These are phyloP conservation scores for Aspidiotus destructor DNA, from an alignment of 2,888 invertebrate species.

Conservation along the genomic window DNA sequence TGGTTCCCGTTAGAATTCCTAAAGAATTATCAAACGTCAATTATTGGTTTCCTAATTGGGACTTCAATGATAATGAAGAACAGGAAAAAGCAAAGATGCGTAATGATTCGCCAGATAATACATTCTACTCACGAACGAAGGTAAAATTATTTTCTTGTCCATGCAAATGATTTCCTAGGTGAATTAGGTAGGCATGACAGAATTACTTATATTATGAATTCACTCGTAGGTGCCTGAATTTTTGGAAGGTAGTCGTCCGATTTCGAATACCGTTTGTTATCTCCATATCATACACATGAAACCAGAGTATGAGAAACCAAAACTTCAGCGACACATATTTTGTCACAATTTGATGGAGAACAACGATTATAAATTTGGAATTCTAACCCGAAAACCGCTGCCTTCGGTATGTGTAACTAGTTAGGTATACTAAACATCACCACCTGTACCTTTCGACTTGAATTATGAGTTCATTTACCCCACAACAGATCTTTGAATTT, in stretches of 20 bases:
- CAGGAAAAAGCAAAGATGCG: background rate
- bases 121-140: too few relatives aligned
- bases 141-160: too few relatives aligned
- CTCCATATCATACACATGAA: slow-evolving; percentile 52
- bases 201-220: too few relatives aligned
- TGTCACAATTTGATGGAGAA: slow-evolving; percentile 50
- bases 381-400: slow-evolving; percentile 53
- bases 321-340: slow-evolving; percentile 46
- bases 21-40: slow-evolving; percentile 44
- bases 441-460: background rate
- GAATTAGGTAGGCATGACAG: too few relatives aligned
- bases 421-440: background rate
- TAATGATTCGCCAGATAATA: too few relatives aligned
- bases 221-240: slow-evolving; percentile 46
- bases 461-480: slow-evolving; percentile 27
- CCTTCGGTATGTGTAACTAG: slow-evolving; percentile 44
- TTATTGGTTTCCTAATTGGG: slow-evolving; percentile 58
- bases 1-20: slow-evolving; percentile 51
- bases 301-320: slow-evolving; percentile 47
- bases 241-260: slow-evolving; percentile 43
- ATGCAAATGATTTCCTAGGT: too few relatives aligned
- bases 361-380: slow-evolving; percentile 49
- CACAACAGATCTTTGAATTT: slow-evolving; percentile 48
- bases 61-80: slow-evolving; percentile 38
- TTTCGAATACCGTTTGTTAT: slow-evolving; percentile 42